These are phyloP conservation scores for Gallinago undulata DNA, from an alignment of 2,113 vertebrate species.

Conservation along the genomic window DNA sequence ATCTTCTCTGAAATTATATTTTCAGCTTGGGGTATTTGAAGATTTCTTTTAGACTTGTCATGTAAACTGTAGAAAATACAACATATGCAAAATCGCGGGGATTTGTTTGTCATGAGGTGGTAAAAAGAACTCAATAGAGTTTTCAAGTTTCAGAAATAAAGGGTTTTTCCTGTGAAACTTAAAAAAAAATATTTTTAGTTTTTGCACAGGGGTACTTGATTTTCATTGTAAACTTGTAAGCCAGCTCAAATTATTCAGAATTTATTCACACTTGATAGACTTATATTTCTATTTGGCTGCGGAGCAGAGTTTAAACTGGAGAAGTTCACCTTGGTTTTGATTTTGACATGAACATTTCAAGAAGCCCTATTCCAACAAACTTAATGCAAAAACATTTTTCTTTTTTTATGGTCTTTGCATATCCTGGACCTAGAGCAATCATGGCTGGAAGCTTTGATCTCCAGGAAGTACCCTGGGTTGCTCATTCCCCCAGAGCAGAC, in stretches of 20 bases:
- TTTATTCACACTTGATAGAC: background rate
- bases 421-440: background rate
- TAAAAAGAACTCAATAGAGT: background rate
- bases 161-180: background rate
- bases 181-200: background rate
- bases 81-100: background rate
- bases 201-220: background rate
- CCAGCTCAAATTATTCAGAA: background rate
- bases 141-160: background rate
- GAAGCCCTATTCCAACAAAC: background rate
- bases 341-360: slow-evolving; percentile 9
- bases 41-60: background rate
- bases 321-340: slow-evolving; percentile 9
- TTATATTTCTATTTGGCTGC: background rate
- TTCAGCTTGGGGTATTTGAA: background rate
- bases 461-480: background rate
- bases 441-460: background rate
- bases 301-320: slow-evolving; percentile 1
- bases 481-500: background rate
- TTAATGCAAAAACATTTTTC: background rate
- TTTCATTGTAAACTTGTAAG: background rate
- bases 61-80: background rate
- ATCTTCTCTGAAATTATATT: slow-evolving; percentile 22
- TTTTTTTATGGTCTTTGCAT: background rate
- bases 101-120: background rate